phyloP scores from a whole-genome alignment of 1,140 invertebrate species.

The Diachasmimorpha longicaudata region DNA sequence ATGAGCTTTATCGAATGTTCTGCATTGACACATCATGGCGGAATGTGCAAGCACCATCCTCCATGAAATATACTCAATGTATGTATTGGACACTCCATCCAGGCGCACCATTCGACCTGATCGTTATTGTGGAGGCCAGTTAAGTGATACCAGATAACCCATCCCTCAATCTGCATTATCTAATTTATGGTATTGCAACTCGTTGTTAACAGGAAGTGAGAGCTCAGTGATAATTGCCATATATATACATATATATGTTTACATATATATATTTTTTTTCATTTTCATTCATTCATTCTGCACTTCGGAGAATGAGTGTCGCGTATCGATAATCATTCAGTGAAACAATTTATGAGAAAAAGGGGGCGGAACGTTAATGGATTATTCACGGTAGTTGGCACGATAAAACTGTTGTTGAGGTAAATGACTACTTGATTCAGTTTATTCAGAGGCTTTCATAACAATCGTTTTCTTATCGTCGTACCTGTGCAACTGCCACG shows the following conservation, averaged over 20 bases:
- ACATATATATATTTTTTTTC: too few relatives aligned
- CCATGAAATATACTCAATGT: neutral
- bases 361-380: neutral
- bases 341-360: neutral
- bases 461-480: constrained; percentile 4
- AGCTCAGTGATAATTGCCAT: neutral
- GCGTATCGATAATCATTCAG: neutral
- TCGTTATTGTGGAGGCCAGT: constrained; percentile 2
- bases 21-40: neutral
- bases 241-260: too few relatives aligned
- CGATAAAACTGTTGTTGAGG: neutral
- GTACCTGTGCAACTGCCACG: neutral
- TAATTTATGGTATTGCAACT: neutral
- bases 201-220: neutral
- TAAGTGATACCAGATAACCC: constrained; percentile 16
- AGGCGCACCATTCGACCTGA: neutral
- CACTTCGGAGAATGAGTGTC: neutral
- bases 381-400: constrained; percentile 2
- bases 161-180: neutral
- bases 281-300: too few relatives aligned
- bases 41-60: neutral
- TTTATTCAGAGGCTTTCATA: constrained; percentile 1
- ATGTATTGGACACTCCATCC: neutral
- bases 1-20: neutral
- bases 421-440: neutral